Base-by-base conservation (phyloP, 1,140 invertebrate species). In the Lepeophtheirus salmonis region DNA sequence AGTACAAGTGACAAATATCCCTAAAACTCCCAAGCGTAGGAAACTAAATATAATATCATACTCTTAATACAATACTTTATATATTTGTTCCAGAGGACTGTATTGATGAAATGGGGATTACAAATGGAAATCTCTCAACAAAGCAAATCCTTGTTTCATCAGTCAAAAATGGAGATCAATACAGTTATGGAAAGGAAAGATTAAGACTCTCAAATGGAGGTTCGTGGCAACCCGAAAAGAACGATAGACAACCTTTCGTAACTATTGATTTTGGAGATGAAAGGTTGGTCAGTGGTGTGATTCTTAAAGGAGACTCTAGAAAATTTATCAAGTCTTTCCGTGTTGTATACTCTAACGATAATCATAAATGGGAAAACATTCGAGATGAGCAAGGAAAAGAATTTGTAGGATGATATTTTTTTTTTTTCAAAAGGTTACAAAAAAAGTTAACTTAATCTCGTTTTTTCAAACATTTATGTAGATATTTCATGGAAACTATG, bases 181-280 rank as follows among this genome's bases (percentile, higher is more conserved):
- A 14, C 16, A 20, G 23, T 16, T 54, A 3, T 54, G 52, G 52
- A 14, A 54, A 54, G 16, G 20, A 20, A 2, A 54, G 20, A 20
- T 23, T 54, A n/a, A 14, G 23, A 54, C 52, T 54, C 13, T 54
- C 52, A 1, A 21, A 20, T 54, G 52, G 52, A 20, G 52, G 52
- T 23, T 20, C 18, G 14, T 54, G 52, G 52, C 20, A 20, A 23
- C 52, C 52, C n/a, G 30, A 41, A 10, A n/a, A 10, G 30, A 41
- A n/a, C 30, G n/a, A 41, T n/a, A 6, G 30, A n/a, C 30, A 41
- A n/a, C 30, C 6, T 6, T 41, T 41, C n/a, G 30, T 41, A 6
- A 41, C n/a, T n/a, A 41, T 41, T n/a, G 30, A 41, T n/a, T 41
- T 41, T 41, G 30, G 30, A 41, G 30, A 41, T 41, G 30, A 41